These are phyloP conservation scores for Actinia tenebrosa DNA, from an alignment of 64 coral and sea anemone genomes.

Conservation along the genomic window DNA sequence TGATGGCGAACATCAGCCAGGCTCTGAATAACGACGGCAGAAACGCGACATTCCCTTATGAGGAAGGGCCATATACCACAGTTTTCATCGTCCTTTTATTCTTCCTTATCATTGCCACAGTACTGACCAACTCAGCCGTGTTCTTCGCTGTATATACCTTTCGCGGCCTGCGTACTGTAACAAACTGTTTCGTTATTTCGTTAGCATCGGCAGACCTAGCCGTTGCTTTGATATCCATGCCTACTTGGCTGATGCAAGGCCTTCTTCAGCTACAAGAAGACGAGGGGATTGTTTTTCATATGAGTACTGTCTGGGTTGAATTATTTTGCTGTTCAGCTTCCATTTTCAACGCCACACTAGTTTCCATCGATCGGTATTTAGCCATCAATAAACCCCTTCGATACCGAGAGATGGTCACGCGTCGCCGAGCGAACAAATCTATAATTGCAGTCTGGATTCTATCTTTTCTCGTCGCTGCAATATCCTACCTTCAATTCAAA, in stretches of 20 bases:
- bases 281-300: slow-evolving; percentile 2
- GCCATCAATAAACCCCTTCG: slow-evolving; percentile 65
- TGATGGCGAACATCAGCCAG: not conserved
- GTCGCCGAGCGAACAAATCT: slow-evolving; percentile 50
- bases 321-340: slow-evolving; percentile 74
- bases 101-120: slow-evolving; percentile 56
- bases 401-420: slow-evolving; percentile 73
- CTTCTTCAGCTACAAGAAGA: slow-evolving; percentile 38
- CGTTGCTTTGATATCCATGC: slow-evolving; percentile 76
- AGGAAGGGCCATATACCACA: not conserved
- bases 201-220: slow-evolving; percentile 74
- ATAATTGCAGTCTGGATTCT: slow-evolving; percentile 63
- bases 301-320: slow-evolving; percentile 73
- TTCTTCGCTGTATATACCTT: slow-evolving; percentile 74
- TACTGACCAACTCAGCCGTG: slow-evolving; percentile 64
- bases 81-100: slow-evolving; percentile 44
- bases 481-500: slow-evolving; percentile 70
- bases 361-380: slow-evolving; percentile 78
- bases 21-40: not conserved
- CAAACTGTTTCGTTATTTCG: slow-evolving; percentile 78
- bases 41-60: not conserved
- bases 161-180: slow-evolving; percentile 76
- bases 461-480: slow-evolving; percentile 33
- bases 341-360: slow-evolving; percentile 75
- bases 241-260: slow-evolving; percentile 47